Conservation (phyloP, 2,888 invertebrate genomes). For the Branchinecta sandiegonensis region DNA sequence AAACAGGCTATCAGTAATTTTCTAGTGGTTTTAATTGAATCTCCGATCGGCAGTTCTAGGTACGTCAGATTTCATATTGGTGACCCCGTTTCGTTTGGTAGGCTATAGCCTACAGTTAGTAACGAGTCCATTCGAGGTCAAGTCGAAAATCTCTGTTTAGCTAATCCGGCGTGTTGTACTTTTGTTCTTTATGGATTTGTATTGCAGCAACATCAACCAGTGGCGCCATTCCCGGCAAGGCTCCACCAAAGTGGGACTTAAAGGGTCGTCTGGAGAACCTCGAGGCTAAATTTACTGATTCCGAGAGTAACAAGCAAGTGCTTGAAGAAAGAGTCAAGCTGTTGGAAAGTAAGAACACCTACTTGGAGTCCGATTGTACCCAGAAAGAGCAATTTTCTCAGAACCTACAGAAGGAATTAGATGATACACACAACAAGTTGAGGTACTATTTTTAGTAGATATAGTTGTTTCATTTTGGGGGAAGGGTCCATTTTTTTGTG, state of each 20-base stretch:
- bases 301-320: neutral
- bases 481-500: no score
- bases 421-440: neutral
- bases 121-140: no score
- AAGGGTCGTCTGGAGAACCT: neutral
- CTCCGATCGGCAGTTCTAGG: no score
- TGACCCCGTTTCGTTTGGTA: no score
- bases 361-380: neutral
- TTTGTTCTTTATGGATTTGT: no score
- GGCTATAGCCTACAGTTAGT: no score
- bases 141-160: no score
- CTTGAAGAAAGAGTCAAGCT: slow-evolving; percentile 8
- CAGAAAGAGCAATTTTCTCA: neutral
- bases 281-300: neutral
- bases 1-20: no score
- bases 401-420: slow-evolving; percentile 12
- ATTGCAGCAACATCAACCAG: neutral
- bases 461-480: no score
- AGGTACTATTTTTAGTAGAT: neutral
- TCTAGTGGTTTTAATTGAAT: no score
- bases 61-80: no score
- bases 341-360: neutral
- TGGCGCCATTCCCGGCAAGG: neutral
- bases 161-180: no score
- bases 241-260: slow-evolving; percentile 1